Base-by-base conservation (phyloP, 2,888 invertebrate genomes). In the Eristalis intricaria region DNA sequence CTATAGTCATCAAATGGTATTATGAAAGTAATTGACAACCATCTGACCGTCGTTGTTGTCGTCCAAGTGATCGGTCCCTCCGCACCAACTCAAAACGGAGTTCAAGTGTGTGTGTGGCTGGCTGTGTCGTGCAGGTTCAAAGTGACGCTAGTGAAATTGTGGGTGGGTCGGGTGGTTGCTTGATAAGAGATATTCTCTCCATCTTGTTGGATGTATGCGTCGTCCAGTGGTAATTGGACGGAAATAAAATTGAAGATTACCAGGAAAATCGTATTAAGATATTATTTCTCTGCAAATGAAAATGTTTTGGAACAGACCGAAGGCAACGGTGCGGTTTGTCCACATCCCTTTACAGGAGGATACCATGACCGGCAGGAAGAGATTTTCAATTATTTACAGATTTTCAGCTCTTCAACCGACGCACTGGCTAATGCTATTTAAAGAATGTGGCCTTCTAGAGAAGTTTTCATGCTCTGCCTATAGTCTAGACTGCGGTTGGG, bases 191-290 rank as follows among this genome's bases (percentile, higher is more conserved):
- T 65, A 22, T 22, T 35, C 38, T 35, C 19, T 50, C 13, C 4
- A 13, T 38, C 38, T 13, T 1, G 38, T 56, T 63, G 56, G 83
- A 61, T 65, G 38, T 71, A 26, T 70, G 70, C 43, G 64, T 76
- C 43, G 64, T 76, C 23, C 71, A 82, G 68, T 65, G 82, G 82
- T 82, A 85, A 85, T 85, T 85, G 82, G 82, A 77, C 68, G 76
- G 77, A 77, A 85, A 85, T 82, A 82, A 77, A 85, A 85, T 82
- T 85, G 38, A 77, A 85, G 82, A 85, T 82, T 85, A 82, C 73
- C 68, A 64, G 77, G 77, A n/a, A 77, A 82, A 82, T 85, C 85
- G 82, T 85, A 85, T 85, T 85, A 85, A 69, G 73, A 82, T 85
- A 82, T 85, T 82, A 85, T 85, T 82, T 77, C 10, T 60, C 40